Base-by-base conservation (phyloP, 1,140 invertebrate genomes). In the Pseudomyrmex sp. region DNA sequence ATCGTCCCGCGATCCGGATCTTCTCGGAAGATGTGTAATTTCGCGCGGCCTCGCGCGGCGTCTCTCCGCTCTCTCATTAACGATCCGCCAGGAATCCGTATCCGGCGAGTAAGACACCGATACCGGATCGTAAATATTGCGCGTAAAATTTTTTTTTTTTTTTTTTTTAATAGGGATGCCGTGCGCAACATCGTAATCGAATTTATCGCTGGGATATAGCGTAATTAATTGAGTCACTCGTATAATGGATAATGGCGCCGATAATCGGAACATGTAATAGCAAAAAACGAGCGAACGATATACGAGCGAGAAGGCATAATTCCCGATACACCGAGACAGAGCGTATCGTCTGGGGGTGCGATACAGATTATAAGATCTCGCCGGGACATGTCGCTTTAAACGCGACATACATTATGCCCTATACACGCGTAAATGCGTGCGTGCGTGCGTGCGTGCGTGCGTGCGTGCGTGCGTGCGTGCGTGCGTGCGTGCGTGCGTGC, bases 151-250 rank as follows among this genome's bases (percentile, higher is more conserved):
- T 77, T 63, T 68, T 46, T 77, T 68, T 56, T 77, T 63, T 69
- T 58, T 77, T 68, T 56, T 77, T 63, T 69, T 58, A 77, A 56
- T 12, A 20, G 35, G 35, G 8, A 58, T n/a, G 50, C 35, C 26
- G 50, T 18, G 48, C 52, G 63, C 44, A 44, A 69, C 68, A 70
- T 48, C 44, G 44, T 59, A 70, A 59, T 79, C 65, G 20, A 15
- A 70, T 56, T 59, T 79, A 79, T 79, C 52, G 66, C 10, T 15
- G 2, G 15, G 44, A 46, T 46, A 56, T n/a, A 15, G 35, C 35
- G 13, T 66, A 77, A 77, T 77, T 79, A 79, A 79, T 70, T 79
- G 54, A 69, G 44, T 44, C 18, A 48, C 62, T 23, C 48, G 61
- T 52, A 77, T 52, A 35, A 35, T 7, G 35, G 35, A 77, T 9